These are phyloP conservation scores for Tetrao urogallus DNA, from an alignment of 2,113 vertebrate genomes.

Conservation along the genomic window DNA sequence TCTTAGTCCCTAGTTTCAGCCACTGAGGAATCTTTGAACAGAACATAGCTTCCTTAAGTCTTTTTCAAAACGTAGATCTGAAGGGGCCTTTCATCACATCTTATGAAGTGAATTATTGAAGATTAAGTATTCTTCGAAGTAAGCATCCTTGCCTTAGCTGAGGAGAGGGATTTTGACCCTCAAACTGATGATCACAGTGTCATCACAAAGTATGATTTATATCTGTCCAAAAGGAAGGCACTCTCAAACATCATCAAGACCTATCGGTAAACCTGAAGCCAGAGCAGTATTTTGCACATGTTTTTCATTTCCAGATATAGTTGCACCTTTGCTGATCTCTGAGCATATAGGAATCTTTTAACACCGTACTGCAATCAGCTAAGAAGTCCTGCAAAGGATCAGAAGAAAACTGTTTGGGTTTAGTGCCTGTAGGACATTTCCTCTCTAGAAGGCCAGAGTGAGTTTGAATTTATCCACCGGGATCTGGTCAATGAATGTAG, in stretches of 20 bases:
- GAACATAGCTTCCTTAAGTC: background rate
- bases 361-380: background rate
- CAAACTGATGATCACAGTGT: background rate
- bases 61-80: background rate
- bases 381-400: background rate
- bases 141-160: background rate
- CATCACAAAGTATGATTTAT: background rate
- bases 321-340: background rate
- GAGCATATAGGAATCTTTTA: background rate
- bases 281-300: background rate
- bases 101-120: background rate
- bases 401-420: background rate
- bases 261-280: background rate
- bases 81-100: background rate
- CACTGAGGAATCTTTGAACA: background rate
- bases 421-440: background rate
- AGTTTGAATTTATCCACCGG: background rate
- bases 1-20: background rate
- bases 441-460: background rate
- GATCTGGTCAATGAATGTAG: background rate
- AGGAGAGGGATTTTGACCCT: background rate
- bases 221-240: background rate
- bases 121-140: background rate
- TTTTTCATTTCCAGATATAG: background rate
- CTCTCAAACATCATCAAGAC: background rate